Conservation (phyloP, 1,140 invertebrate species). For the Homalodisca vitripennis region DNA sequence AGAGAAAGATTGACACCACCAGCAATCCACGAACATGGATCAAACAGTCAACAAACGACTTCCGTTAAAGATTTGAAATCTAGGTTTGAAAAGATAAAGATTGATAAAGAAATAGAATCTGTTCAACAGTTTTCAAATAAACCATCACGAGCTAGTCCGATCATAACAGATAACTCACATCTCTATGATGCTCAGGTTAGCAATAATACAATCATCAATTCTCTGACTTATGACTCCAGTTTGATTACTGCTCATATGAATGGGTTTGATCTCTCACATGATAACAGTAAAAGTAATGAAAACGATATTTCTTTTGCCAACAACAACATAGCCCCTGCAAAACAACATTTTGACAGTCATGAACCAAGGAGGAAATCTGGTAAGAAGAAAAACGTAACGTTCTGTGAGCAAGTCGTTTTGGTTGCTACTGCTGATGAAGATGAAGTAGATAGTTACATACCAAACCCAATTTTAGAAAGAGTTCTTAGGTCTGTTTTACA, state of each 20-base stretch:
- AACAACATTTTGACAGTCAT: constrained; percentile 31
- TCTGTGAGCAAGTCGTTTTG: constrained; percentile 89
- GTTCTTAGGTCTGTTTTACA: constrained; percentile 79
- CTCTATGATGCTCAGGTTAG: constrained; percentile 17
- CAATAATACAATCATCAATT: constrained; percentile 18
- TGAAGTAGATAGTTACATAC: constrained; percentile 85
- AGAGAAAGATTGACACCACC: constrained; percentile 18
- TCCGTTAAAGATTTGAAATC: constrained; percentile 76
- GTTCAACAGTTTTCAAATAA: background rate
- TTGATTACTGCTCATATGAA: constrained; percentile 22
- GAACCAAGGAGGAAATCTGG: constrained; percentile 50
- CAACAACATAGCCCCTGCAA: background rate
- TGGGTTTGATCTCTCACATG: background rate
- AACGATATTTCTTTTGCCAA: background rate
- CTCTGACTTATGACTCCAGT: constrained; percentile 19
- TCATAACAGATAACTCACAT: background rate
- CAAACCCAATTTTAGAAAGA: constrained; percentile 85
- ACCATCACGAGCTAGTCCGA: constrained; percentile 5
- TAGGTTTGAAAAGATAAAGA: constrained; percentile 70
- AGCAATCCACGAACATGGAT: background rate
- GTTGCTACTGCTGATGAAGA: constrained; percentile 90
- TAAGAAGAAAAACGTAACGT: constrained; percentile 91
- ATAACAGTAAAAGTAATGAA: background rate
- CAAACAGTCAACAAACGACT: constrained; percentile 30
- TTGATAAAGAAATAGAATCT: constrained; percentile 34